These are phyloP conservation scores for Dryas iulia DNA, from an alignment of 1,140 invertebrate species.

Conservation along the genomic window DNA sequence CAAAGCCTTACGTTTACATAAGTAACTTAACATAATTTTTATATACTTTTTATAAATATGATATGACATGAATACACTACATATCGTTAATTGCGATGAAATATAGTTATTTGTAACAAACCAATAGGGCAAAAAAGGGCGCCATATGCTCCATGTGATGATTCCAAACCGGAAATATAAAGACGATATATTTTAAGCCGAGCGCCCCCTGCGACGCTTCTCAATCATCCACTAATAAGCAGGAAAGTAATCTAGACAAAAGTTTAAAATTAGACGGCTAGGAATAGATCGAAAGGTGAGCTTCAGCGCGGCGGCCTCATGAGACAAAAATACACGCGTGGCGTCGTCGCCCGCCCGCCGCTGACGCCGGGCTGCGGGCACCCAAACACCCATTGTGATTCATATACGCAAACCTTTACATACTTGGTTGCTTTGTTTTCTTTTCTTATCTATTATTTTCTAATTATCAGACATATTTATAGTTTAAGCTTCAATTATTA, in stretches of 20 bases:
- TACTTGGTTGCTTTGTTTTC: background rate
- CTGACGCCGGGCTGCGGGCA: constrained; percentile 22
- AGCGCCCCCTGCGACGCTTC: constrained; percentile 74
- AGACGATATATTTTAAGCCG: constrained; percentile 55
- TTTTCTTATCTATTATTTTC: background rate
- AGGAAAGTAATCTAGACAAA: constrained; percentile 77
- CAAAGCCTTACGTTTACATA: too few relatives aligned
- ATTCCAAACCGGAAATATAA: constrained; percentile 59
- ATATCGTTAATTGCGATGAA: background rate
- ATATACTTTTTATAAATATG: background rate
- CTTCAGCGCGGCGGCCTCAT: constrained; percentile 68
- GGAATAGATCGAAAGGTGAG: constrained; percentile 77
- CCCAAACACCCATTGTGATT: constrained; percentile 7
- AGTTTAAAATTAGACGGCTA: constrained; percentile 73
- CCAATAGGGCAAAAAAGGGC: background rate
- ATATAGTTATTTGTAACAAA: background rate
- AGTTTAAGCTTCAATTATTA: background rate
- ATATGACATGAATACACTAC: background rate
- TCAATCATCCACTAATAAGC: constrained; percentile 77
- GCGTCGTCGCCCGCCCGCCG: constrained; percentile 43
- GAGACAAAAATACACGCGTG: constrained; percentile 66
- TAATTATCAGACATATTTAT: background rate
- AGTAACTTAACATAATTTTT: background rate
- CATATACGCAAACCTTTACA: background rate
- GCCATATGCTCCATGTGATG: constrained; percentile 17